Percentiles rank a stretch among this genome's conserved stretches.
These are phyloP conservation scores for Rotaria sp. DNA, from an alignment of 2,888 invertebrate species.

Conservation along the genomic window DNA sequence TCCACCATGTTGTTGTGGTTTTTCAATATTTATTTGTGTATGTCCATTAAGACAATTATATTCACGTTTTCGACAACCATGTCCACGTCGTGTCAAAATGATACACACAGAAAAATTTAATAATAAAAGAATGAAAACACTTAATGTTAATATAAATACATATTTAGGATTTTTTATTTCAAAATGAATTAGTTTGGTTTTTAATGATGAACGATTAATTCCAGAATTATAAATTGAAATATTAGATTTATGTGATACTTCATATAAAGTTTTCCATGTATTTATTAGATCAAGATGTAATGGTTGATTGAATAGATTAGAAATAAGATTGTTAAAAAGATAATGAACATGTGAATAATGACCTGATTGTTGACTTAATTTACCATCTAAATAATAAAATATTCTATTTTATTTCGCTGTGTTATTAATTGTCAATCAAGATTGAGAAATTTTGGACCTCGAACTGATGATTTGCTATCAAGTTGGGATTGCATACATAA, in stretches of 20 bases:
- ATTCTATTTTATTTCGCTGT: not conserved
- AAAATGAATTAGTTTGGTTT: not conserved
- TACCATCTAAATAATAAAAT: not conserved
- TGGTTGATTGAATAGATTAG: not conserved
- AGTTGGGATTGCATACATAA: too few relatives aligned
- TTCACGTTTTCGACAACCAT: not conserved
- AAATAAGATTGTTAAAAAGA: not conserved
- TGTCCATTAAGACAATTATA: slow-evolving; percentile 17
- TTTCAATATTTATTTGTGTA: not conserved
- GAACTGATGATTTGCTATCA: too few relatives aligned
- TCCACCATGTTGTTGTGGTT: not conserved
- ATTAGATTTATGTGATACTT: not conserved
- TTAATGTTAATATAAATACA: not conserved
- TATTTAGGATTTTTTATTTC: not conserved
- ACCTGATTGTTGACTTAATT: not conserved
- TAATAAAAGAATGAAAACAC: not conserved
- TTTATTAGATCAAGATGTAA: not conserved
- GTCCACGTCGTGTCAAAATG: not conserved
- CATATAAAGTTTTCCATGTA: not conserved
- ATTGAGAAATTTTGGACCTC: too few relatives aligned
- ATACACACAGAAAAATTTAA: not conserved
- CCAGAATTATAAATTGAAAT: not conserved
- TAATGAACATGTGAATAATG: not conserved
- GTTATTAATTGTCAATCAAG: too few relatives aligned
- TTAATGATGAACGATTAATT: not conserved